These are phyloP conservation scores for Phrynocephalus guinanensis DNA, from an alignment of 2,797 vertebrate genomes.

Conservation along the genomic window DNA sequence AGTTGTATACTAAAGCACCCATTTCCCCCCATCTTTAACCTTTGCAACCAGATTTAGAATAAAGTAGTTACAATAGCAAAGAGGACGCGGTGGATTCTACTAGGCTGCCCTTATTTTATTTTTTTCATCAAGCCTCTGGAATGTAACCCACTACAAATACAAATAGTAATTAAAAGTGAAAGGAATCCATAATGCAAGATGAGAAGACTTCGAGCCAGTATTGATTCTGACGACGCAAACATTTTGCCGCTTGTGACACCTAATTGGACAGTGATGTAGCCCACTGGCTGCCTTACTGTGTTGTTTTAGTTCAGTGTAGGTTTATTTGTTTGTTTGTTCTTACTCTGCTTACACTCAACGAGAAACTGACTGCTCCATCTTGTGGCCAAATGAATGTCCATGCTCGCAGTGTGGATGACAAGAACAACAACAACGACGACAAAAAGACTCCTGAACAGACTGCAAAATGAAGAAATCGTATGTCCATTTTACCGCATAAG, in stretches of 20 bases:
- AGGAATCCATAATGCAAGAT: background rate
- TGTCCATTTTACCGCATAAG: background rate
- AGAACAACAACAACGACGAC: no score
- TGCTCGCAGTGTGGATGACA: background rate
- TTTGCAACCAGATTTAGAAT: background rate
- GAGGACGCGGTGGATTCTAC: background rate
- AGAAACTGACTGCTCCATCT: constrained; percentile 18
- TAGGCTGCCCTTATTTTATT: background rate
- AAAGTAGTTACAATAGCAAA: background rate
- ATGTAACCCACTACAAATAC: background rate
- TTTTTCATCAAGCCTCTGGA: background rate
- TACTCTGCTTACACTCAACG: background rate
- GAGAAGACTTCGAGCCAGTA: background rate
- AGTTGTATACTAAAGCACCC: background rate
- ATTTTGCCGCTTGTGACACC: background rate
- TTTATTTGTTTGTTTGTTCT: background rate
- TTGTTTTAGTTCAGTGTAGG: background rate
- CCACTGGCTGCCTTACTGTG: background rate
- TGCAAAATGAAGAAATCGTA: background rate
- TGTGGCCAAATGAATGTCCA: constrained; percentile 14
- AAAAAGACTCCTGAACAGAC: no score
- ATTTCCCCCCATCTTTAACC: background rate
- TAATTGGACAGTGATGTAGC: background rate
- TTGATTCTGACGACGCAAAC: background rate
- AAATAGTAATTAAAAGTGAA: background rate